These are phyloP conservation scores for Propithecus perrieri DNA, from an alignment of 2,797 vertebrate species.

Conservation along the genomic window DNA sequence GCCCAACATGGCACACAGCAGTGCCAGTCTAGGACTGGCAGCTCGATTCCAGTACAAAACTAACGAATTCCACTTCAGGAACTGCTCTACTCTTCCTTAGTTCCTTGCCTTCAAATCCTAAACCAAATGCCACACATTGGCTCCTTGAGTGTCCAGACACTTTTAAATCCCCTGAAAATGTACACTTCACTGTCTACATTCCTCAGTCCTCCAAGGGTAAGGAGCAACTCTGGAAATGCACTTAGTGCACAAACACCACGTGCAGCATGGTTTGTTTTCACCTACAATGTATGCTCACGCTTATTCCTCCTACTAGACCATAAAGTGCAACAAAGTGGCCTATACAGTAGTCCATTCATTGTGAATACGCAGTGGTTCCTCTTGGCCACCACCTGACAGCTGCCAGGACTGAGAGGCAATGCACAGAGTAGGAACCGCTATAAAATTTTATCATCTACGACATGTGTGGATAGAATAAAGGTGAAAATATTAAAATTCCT, in stretches of 20 bases:
- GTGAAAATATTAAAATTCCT: conserved; percentile 5
- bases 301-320: conserved; percentile 22
- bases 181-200: not conserved
- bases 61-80: not conserved
- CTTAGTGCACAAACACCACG: not conserved
- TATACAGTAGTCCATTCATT: not conserved
- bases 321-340: not conserved
- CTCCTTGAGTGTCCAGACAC: conserved; percentile 5
- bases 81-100: not conserved
- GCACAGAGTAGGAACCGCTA: conserved; percentile 51
- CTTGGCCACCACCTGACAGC: not conserved
- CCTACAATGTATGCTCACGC: not conserved
- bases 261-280: not conserved
- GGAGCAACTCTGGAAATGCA: conserved; percentile 25
- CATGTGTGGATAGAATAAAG: conserved; percentile 66
- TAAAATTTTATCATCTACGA: conserved; percentile 71
- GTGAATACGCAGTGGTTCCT: not conserved
- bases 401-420: not conserved
- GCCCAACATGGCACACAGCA: not conserved
- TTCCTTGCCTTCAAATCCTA: conserved; percentile 19
- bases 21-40: not conserved
- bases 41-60: not conserved
- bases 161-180: conserved; percentile 38
- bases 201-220: not conserved
- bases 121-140: not conserved